These are phyloP conservation scores for Tyrannus savana DNA, from an alignment of 2,113 vertebrate species.

Conservation along the genomic window DNA sequence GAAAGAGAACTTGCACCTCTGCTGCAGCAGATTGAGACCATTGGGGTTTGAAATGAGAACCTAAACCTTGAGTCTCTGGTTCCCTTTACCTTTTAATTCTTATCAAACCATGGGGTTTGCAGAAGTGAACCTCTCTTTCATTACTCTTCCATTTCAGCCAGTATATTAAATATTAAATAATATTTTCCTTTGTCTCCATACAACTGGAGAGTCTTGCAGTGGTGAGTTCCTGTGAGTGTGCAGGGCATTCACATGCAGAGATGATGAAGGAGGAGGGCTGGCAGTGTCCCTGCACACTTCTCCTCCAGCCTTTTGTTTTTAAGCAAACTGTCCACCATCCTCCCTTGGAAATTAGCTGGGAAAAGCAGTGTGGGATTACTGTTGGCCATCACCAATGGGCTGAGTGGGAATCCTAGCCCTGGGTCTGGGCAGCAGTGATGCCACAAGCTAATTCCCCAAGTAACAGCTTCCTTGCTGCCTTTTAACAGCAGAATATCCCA, in stretches of 20 bases:
- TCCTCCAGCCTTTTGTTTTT: not conserved
- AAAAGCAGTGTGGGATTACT: not conserved
- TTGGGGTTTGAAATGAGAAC: not conserved
- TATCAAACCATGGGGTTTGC: not conserved
- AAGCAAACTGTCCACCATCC: not conserved
- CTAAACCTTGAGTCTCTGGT: not conserved
- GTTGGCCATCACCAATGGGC: not conserved
- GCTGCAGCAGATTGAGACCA: not conserved
- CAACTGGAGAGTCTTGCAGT: not conserved
- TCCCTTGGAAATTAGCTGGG: not conserved
- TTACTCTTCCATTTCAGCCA: not conserved
- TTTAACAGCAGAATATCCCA: not conserved
- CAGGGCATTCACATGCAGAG: accelerated
- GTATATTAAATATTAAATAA: not conserved
- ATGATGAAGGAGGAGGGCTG: not conserved
- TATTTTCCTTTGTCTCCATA: not conserved
- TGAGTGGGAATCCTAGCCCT: not conserved
- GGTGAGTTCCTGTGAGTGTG: no score
- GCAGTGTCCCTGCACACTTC: not conserved
- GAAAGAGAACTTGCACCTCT: not conserved
- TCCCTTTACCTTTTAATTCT: not conserved
- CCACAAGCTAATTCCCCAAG: not conserved
- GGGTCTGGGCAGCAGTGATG: not conserved
- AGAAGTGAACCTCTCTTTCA: not conserved
- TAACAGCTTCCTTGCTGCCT: not conserved